Conservation (phyloP, 2,797 vertebrate genomes). For the Melanotaenia maccullochi region DNA sequence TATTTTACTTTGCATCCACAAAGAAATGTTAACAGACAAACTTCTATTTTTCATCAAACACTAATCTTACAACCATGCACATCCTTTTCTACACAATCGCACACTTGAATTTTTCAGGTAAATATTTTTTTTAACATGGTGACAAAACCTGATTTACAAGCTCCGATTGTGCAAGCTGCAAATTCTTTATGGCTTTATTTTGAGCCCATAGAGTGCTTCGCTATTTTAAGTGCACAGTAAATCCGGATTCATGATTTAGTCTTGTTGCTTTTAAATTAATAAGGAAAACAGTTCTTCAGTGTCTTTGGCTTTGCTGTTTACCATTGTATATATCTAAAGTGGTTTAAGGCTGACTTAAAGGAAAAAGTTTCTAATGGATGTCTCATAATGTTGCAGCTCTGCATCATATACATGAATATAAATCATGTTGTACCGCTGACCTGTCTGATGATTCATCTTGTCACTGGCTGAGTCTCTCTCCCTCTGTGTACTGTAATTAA, state of each 20-base stretch:
- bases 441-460: not conserved
- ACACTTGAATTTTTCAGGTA: too few relatives aligned
- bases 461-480: not conserved
- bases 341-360: not conserved
- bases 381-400: not conserved
- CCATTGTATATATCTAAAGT: not conserved
- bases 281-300: conserved; percentile 2
- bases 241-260: conserved; percentile 8
- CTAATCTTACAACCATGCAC: too few relatives aligned
- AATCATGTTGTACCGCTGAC: not conserved
- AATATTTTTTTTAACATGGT: too few relatives aligned
- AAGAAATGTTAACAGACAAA: too few relatives aligned
- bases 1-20: too few relatives aligned
- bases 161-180: too few relatives aligned
- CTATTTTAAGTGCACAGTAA: not conserved
- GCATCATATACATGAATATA: not conserved
- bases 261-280: conserved; percentile 9
- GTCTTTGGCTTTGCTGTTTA: not conserved
- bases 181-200: too few relatives aligned
- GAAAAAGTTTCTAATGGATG: not conserved
- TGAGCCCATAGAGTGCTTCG: not conserved
- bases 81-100: too few relatives aligned
- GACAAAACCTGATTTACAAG: too few relatives aligned
- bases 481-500: not conserved
- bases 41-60: too few relatives aligned